phyloP scores from a whole-genome alignment of 2,113 vertebrate genomes.

The Suncus etruscus region DNA sequence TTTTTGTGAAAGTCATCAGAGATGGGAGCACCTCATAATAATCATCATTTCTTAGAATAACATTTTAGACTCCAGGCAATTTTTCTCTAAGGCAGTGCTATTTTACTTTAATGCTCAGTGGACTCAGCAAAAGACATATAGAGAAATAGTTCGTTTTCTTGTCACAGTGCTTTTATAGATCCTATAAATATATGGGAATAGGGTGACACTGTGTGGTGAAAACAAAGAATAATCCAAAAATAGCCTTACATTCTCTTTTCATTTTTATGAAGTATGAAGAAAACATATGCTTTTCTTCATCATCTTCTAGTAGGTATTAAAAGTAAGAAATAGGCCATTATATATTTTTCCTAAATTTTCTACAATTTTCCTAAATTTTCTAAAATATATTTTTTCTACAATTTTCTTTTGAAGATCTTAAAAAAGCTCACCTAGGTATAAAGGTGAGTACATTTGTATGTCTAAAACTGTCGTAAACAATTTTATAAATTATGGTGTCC shows the following conservation, averaged over 20 bases:
- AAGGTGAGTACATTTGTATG: too few species aligned
- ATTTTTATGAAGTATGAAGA: background rate
- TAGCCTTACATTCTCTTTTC: background rate
- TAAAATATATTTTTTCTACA: too few species aligned
- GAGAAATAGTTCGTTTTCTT: background rate
- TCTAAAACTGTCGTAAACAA: too few species aligned
- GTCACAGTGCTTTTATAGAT: background rate
- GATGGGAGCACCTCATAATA: constrained; percentile 13
- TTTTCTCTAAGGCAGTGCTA: background rate
- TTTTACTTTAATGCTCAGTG: background rate
- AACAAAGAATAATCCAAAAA: constrained; percentile 4
- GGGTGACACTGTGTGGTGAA: constrained; percentile 85
- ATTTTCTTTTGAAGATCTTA: background rate
- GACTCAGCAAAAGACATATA: background rate
- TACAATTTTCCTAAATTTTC: too few species aligned
- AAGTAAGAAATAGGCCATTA: background rate
- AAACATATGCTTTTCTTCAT: background rate
- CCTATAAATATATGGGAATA: constrained; percentile 27
- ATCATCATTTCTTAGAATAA: background rate
- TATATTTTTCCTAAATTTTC: background rate
- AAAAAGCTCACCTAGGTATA: background rate
- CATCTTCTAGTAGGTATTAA: background rate
- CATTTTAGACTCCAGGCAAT: background rate
- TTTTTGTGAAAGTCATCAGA: background rate
- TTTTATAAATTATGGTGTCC: too few species aligned